Conservation (phyloP, 2,797 vertebrate genomes). For the Okamejei kenojei region DNA sequence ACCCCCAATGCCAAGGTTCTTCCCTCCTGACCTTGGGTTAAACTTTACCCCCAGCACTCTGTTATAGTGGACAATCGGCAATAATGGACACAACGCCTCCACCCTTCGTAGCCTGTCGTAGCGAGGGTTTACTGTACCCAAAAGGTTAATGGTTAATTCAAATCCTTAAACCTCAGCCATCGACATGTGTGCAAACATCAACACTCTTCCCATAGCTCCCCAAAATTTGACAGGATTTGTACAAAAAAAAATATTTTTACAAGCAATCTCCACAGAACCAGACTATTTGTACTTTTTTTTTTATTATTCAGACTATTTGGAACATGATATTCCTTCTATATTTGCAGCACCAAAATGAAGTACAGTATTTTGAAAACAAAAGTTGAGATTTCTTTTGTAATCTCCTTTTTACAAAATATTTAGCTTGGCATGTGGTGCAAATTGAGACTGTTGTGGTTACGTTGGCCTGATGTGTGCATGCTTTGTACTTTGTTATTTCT, state of each 20-base stretch:
- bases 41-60: too few relatives aligned
- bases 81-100: too few relatives aligned
- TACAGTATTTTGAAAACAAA: not conserved
- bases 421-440: not conserved
- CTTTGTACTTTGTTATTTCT: constrained; percentile 23
- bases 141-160: too few relatives aligned
- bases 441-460: not conserved
- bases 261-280: not conserved
- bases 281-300: constrained; percentile 6
- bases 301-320: constrained; percentile 3
- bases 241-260: not conserved
- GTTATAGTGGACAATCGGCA: too few relatives aligned
- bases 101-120: too few relatives aligned
- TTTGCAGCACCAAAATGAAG: not conserved
- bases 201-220: not conserved
- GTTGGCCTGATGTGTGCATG: not conserved
- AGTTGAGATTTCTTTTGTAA: constrained; percentile 15
- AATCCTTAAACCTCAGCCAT: not conserved
- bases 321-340: not conserved
- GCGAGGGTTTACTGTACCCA: too few relatives aligned
- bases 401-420: constrained; percentile 18
- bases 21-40: too few relatives aligned
- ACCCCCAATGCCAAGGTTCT: too few relatives aligned
- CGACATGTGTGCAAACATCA: not conserved
- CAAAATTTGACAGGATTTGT: not conserved